Base-by-base conservation (phyloP, 2,888 invertebrate species). In the Aethes cnicana region DNA sequence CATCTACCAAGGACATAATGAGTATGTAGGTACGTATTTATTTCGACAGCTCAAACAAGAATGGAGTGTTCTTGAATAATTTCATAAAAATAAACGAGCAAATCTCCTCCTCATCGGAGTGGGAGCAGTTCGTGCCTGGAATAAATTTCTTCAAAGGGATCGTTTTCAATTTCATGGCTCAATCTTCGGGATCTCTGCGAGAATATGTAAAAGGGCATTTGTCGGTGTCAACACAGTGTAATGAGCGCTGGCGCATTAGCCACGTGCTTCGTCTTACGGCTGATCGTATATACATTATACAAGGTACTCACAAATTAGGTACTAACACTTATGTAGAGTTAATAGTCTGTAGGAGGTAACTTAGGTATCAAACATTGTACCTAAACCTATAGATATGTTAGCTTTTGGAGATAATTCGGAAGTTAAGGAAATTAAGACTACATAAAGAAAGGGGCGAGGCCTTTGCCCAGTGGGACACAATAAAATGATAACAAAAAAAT, bases 121-220 rank as follows among this genome's bases (percentile, higher is more conserved):
- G 81, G 78, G 75, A 83, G 80, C 80, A 81, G 86, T 84, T 86
- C 88, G 88, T 88, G 88, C 87, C 66, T 78, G 72, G 88, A 88
- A 88, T 89, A 87, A 87, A 89, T 89, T 88, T 86, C 84, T 84
- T 81, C 82, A 84, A 82, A 85, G 86, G 82, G 88, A 84, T 88
- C 87, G 87, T 88, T 88, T 89, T 87, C 88, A 87, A 86, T 87
- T 89, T 85, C 87, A 88, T 85, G 86, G 87, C 86, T 89, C 85
- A 85, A 88, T 89, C 87, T 87, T 85, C 81, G 84, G 84, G 79
- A 87, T 84, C 87, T 87, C 78, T 76, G 78, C 74, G 81, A 78
- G 86, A 87, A 84, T 86, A 87, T 85, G 86, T 86, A 86, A 86
- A 86, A 77, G 86, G 86, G 83, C 87, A 86, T 87, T 86, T 86